Evolutionary conservation across 2,113 vertebrate species (phyloP).

Genomic region (Drymodes brunneopygia): DNA sequence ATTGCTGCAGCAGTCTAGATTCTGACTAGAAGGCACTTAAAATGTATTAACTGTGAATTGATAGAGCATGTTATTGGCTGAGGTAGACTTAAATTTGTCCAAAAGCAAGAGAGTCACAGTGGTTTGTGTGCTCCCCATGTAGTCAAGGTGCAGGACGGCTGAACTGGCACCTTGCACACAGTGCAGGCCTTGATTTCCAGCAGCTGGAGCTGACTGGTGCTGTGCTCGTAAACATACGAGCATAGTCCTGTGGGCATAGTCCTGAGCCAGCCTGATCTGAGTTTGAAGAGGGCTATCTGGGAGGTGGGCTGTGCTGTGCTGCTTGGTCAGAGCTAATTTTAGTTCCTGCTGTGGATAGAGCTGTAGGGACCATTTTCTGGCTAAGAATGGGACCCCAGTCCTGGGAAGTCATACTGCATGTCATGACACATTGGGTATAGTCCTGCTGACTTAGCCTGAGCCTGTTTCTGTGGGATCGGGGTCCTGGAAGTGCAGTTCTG

Average conservation of each 20-base stretch:
- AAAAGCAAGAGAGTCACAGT: neutral
- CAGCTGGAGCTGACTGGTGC: accelerated
- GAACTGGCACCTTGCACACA: accelerated
- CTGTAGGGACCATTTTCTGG: neutral
- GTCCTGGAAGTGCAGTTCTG: neutral
- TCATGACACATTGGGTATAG: neutral
- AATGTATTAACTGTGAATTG: neutral
- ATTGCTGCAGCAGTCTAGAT: neutral
- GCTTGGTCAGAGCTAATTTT: neutral
- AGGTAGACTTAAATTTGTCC: neutral
- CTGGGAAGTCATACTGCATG: neutral
- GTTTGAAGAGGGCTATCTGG: neutral
- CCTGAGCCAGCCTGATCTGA: neutral
- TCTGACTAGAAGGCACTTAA: neutral
- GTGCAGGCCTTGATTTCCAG: neutral
- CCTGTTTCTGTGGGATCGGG: neutral
- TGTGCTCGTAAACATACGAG: neutral
- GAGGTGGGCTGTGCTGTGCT: neutral
- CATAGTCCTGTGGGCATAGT: neutral
- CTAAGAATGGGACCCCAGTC: neutral
- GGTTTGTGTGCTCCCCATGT: accelerated
- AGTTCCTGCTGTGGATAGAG: neutral
- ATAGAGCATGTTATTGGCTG: neutral
- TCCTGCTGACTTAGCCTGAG: neutral
- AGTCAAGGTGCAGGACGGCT: neutral